Percentiles rank a stretch among this genome's conserved stretches.
These are phyloP conservation scores for Lagorchestes hirsutus DNA, from an alignment of 2,797 vertebrate species.

Conservation along the genomic window DNA sequence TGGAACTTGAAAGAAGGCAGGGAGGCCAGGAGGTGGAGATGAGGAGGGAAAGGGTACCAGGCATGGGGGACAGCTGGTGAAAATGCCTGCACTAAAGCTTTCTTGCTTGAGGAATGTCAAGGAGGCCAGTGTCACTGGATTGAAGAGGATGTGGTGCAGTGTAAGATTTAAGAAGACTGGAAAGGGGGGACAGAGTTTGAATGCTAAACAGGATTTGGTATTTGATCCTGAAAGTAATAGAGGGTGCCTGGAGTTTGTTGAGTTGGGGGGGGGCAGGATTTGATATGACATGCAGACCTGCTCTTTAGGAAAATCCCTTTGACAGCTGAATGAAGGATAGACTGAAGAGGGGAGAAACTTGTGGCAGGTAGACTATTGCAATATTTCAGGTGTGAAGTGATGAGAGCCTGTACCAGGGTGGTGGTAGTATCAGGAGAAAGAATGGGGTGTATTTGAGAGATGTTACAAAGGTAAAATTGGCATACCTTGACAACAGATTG, in stretches of 20 bases:
- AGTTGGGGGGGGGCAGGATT: accelerated
- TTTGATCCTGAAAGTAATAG: not conserved
- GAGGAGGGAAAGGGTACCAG: not conserved
- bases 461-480: not conserved
- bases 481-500: not conserved
- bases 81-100: not conserved
- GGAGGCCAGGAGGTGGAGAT: not conserved
- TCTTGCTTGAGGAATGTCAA: not conserved
- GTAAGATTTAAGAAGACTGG: not conserved
- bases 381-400: not conserved
- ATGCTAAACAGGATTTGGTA: not conserved
- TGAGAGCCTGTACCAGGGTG: not conserved
- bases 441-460: not conserved
- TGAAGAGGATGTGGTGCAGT: not conserved
- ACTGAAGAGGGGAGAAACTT: not conserved
- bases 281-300: not conserved
- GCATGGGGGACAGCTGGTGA: not conserved
- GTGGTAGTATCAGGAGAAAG: not conserved
- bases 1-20: not conserved
- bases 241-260: not conserved
- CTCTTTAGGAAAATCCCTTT: not conserved
- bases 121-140: not conserved
- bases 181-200: not conserved
- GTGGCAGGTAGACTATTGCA: not conserved
- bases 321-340: not conserved